Evolutionary conservation across 2,113 vertebrate species (phyloP).

Genomic region (Hirundichthys speculiger): DNA sequence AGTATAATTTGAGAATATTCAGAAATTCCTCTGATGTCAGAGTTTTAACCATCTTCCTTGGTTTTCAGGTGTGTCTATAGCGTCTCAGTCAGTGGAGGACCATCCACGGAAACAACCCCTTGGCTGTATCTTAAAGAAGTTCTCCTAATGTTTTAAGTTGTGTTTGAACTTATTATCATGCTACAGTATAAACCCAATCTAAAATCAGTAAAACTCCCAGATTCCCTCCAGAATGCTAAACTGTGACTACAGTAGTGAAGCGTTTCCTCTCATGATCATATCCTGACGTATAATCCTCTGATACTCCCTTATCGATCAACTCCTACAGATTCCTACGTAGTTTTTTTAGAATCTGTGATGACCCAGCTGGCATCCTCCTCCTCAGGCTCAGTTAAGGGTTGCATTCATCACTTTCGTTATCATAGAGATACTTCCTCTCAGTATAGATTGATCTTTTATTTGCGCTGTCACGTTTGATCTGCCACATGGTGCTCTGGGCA

Average conservation of each 20-base stretch:
- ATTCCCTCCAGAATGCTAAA: background rate
- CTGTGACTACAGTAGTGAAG: background rate
- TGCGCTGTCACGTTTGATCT: background rate
- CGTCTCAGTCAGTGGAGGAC: too few relatives aligned
- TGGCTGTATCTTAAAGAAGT: background rate
- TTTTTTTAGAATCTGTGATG: background rate
- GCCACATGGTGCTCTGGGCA: background rate
- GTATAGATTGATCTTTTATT: background rate
- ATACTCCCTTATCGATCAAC: too few relatives aligned
- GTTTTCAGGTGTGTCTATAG: too few relatives aligned
- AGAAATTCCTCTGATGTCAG: too few relatives aligned
- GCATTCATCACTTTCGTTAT: too few relatives aligned
- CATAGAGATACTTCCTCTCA: slow-evolving; percentile 2
- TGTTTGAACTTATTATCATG: background rate
- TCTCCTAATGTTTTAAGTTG: background rate
- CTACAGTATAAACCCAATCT: too few relatives aligned
- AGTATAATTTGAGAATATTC: background rate
- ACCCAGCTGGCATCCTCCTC: too few relatives aligned
- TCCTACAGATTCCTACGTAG: background rate
- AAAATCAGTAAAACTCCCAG: background rate
- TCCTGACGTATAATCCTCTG: background rate
- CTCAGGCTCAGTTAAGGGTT: too few relatives aligned
- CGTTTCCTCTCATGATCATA: background rate
- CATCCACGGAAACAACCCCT: background rate
- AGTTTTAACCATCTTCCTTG: too few relatives aligned